A percentile compares a stretch with the other conserved stretches of the same genome.
These are phyloP conservation scores for Ptilonorhynchus violaceus DNA, from an alignment of 2,113 vertebrate species.

Conservation along the genomic window DNA sequence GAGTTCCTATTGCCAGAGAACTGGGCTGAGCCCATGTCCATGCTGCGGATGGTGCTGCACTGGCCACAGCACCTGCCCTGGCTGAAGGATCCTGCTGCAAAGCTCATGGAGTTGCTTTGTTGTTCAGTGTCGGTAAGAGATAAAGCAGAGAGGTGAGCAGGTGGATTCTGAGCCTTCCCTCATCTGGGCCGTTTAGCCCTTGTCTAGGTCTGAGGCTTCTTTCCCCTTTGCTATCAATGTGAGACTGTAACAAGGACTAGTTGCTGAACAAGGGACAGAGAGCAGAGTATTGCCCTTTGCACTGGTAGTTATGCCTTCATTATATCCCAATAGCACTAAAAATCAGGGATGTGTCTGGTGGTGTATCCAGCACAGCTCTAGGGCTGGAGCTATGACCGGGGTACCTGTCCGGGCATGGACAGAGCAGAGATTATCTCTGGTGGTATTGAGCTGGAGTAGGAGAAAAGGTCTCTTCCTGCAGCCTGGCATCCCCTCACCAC, in stretches of 20 bases:
- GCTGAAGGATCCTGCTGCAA: background rate
- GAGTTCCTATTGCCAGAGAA: background rate
- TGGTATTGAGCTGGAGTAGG: background rate
- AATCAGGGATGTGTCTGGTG: background rate
- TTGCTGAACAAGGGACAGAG: background rate
- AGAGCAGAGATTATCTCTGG: background rate
- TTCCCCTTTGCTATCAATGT: background rate
- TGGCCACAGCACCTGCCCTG: background rate
- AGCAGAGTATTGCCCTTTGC: background rate
- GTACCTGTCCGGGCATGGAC: background rate
- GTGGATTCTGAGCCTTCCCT: background rate
- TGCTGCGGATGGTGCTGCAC: accelerated
- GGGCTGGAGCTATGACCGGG: background rate
- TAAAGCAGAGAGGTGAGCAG: background rate
- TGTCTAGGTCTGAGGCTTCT: background rate
- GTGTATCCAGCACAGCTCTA: background rate
- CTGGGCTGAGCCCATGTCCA: background rate
- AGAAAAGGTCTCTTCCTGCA: background rate
- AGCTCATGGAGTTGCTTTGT: background rate
- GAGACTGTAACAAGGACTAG: background rate
- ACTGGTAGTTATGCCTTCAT: background rate
- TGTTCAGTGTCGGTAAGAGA: background rate
- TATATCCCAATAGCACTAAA: background rate
- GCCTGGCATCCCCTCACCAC: background rate
- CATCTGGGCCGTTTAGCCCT: background rate